Conservation (phyloP, 2,888 invertebrate genomes). For the Leucoptera coffeella region DNA sequence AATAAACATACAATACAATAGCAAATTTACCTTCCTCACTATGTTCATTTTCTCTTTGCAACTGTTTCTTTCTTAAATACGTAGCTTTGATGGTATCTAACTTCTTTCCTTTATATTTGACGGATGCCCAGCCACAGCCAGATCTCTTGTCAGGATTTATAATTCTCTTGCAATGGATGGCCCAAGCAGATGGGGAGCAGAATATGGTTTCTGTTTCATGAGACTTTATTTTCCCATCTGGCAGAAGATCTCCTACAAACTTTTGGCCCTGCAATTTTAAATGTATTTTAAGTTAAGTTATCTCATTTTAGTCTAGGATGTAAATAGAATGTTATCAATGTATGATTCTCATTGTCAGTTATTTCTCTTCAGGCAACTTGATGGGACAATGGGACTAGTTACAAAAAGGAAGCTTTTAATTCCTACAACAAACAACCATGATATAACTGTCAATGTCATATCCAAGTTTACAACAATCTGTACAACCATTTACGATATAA, state of each 20-base stretch:
- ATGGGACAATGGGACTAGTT: too few relatives aligned
- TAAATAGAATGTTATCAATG: too few relatives aligned
- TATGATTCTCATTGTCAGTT: too few relatives aligned
- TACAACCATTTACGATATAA: too few relatives aligned
- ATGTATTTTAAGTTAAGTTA: too few relatives aligned
- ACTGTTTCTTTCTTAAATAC: constrained; percentile 68
- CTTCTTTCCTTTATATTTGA: constrained; percentile 81
- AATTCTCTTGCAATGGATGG: constrained; percentile 84
- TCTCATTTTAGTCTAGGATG: too few relatives aligned
- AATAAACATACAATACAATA: too few relatives aligned
- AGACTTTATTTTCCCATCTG: constrained; percentile 83
- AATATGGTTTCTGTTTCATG: constrained; percentile 85
- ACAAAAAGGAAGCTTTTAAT: too few relatives aligned
- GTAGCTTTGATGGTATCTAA: constrained; percentile 83
- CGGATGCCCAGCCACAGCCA: constrained; percentile 91
- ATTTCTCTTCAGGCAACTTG: too few relatives aligned
- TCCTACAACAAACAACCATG: too few relatives aligned
- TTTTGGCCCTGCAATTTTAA: constrained; percentile 68
- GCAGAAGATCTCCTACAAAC: constrained; percentile 79
- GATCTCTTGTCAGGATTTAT: constrained; percentile 89
- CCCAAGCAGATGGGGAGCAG: constrained; percentile 89
- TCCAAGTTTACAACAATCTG: too few relatives aligned
- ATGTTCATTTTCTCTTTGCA: constrained; percentile 52
- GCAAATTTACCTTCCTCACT: constrained; percentile 27
- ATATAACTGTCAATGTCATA: too few relatives aligned